Percentiles rank a stretch among this genome's conserved stretches.
Evolutionary conservation across 1,140 invertebrate genomes (phyloP).

Genomic region (Drosophila dunni): DNA sequence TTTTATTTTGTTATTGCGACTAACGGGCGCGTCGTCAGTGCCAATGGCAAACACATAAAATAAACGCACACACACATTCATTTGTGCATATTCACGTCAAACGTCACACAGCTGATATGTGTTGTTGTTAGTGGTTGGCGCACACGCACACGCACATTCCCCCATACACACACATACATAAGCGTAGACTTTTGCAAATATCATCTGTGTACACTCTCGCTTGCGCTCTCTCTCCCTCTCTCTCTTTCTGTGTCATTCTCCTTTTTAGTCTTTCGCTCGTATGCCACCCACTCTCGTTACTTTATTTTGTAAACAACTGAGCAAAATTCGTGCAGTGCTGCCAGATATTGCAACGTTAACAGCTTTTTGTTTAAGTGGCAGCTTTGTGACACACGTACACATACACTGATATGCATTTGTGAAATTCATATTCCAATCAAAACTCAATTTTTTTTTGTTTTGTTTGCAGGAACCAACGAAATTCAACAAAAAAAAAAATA

Average conservation of each 20-base stretch:
- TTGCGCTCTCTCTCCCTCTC: conserved; percentile 24
- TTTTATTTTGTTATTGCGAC: conserved; percentile 51
- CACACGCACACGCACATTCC: conserved; percentile 34
- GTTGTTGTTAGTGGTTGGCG: conserved; percentile 58
- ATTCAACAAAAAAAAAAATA: conserved; percentile 1
- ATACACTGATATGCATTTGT: conserved; percentile 57
- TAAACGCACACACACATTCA: conserved; percentile 13
- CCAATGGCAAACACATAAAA: conserved; percentile 48
- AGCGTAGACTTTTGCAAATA: conserved; percentile 28
- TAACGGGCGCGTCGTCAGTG: conserved; percentile 45
- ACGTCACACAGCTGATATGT: conserved; percentile 60
- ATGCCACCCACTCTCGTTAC: conserved; percentile 38
- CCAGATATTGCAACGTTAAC: conserved; percentile 40
- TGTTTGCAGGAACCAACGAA: conserved; percentile 40
- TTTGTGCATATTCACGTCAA: conserved; percentile 40
- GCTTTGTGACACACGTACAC: conserved; percentile 43
- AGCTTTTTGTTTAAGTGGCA: conserved; percentile 62
- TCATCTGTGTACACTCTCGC: conserved; percentile 28
- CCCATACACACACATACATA: conserved; percentile 8
- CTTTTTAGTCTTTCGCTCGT: conserved; percentile 1
- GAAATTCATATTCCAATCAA: conserved; percentile 55
- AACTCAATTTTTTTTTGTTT: conserved; percentile 28
- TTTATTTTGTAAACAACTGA: conserved; percentile 78
- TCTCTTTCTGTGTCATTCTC: conserved; percentile 23
- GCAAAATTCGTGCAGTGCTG: conserved; percentile 51